Percentiles rank a stretch among this genome's conserved stretches.
Evolutionary conservation across 1,140 invertebrate genomes (phyloP).

Genomic region (Schmidtea mediterranea): DNA sequence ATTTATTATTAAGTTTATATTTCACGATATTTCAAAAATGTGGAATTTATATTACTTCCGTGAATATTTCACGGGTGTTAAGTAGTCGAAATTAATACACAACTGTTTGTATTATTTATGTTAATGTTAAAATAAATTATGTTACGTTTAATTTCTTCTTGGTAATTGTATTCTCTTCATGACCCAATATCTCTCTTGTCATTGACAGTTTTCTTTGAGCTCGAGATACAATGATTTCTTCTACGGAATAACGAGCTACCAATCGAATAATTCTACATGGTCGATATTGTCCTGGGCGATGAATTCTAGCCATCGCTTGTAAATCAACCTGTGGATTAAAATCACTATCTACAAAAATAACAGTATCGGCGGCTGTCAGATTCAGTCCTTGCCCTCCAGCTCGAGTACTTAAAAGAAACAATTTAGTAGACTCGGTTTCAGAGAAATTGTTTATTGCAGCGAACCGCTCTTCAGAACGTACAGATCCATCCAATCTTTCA

Average conservation of each 20-base stretch:
- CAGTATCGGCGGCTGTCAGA: conserved; percentile 93
- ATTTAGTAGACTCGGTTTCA: conserved; percentile 71
- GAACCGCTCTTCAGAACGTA: conserved; percentile 83
- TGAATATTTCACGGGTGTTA: no score
- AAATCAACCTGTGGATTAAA: conserved; percentile 99
- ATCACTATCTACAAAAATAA: conserved; percentile 96
- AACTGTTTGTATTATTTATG: no score
- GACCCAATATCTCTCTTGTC: conserved; percentile 75
- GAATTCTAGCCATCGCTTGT: conserved; percentile 38
- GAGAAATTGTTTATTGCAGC: conserved; percentile 44
- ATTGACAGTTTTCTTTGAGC: conserved; percentile 82
- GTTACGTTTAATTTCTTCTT: no score
- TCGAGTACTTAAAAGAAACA: conserved; percentile 85
- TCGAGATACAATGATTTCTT: conserved; percentile 90
- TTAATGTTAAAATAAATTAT: no score
- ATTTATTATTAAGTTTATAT: no score
- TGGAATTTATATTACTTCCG: no score
- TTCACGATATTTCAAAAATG: no score
- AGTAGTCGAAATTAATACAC: no score
- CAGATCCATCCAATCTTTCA: conserved; percentile 96
- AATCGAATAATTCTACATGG: conserved; percentile 78
- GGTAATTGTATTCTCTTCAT: conserved; percentile 20
- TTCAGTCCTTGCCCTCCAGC: conserved; percentile 92
- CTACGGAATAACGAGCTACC: conserved; percentile 92
- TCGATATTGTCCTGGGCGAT: conserved; percentile 92